Conservation (phyloP, 2,797 vertebrate genomes). For the Myripristis murdjan region DNA sequence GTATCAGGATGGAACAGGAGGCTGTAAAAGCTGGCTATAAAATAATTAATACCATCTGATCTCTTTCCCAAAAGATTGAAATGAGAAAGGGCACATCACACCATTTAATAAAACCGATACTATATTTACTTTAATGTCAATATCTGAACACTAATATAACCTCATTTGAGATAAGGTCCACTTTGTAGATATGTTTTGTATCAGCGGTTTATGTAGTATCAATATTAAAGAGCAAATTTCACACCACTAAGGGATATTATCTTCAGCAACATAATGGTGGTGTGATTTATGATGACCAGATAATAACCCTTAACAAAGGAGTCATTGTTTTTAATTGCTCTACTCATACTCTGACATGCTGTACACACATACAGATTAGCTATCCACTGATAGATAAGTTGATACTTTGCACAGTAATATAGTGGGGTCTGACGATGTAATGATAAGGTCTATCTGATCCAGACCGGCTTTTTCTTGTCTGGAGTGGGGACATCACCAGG, state of each 20-base stretch:
- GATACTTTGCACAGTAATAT: conserved; percentile 56
- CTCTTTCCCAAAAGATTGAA: conserved; percentile 37
- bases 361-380: conserved; percentile 55
- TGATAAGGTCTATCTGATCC: background rate
- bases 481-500: background rate
- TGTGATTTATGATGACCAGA: conserved; percentile 58
- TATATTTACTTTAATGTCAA: conserved; percentile 19
- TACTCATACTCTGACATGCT: conserved; percentile 17
- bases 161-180: conserved; percentile 46
- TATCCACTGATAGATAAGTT: conserved; percentile 52
- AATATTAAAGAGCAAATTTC: conserved; percentile 31
- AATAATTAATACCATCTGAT: conserved; percentile 64
- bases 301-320: conserved; percentile 59
- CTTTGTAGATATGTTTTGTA: conserved; percentile 1
- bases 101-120: conserved; percentile 49
- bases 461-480: no score
- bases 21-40: conserved; percentile 58
- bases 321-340: conserved; percentile 57
- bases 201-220: background rate
- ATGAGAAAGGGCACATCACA: conserved; percentile 1
- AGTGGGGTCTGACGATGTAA: background rate
- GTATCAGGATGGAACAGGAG: background rate
- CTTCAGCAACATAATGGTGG: conserved; percentile 35
- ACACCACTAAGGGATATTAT: conserved; percentile 34
- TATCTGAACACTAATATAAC: conserved; percentile 31